Evolutionary conservation across 2,113 vertebrate genomes (phyloP), one percentile per base, ranked within the genome.

Genomic region (Hepsetus odoe): DNA sequence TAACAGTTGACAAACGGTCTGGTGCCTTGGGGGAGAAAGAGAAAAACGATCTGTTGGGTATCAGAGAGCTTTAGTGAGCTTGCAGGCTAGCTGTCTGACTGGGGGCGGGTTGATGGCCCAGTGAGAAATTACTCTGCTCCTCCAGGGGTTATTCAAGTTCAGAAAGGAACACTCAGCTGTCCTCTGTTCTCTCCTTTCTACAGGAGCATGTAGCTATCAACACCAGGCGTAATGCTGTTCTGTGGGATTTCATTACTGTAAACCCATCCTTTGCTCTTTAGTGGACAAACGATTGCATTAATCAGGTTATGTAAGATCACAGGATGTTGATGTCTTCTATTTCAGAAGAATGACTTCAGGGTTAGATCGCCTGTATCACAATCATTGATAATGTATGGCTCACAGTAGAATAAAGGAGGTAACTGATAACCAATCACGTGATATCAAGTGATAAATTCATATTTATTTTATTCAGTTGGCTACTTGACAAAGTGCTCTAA

Each of bases 381-480:
- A n/a, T 71, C 56, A 62, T 70, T n/a, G 61, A 78, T 61, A 61
- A 62, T 62, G 55, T 22, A 77, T 78, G 67, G 24, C 51, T 79
- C 68, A 72, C 56, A 32, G 65, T 42, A 35, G 75, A 49, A 40
- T 30, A 44, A 67, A 30, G 44, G 70, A 35, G 51, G 46, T 68
- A 78, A 58, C 28, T 24, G 72, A 72, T 79, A 42, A 69, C 66
- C 62, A n/a, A n/a, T n/a, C n/a, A n/a, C n/a, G n/a, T n/a, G 46
- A 72, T 79, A 73, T 66, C 69, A 20, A 72, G 61, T 73, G 49
- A 79, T 72, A 59, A 32, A 40, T n/a, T 70, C 77, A 79, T 79
- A 59, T 72, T 79, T 79, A 72, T 79, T 79, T 79, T 24, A 79
- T 73, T 66, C 46, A 66, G 58, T 28, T 32, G 77, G 59, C 22